Conservation (phyloP, 1,140 invertebrate species). For the Teleogryllus occipitalis region DNA sequence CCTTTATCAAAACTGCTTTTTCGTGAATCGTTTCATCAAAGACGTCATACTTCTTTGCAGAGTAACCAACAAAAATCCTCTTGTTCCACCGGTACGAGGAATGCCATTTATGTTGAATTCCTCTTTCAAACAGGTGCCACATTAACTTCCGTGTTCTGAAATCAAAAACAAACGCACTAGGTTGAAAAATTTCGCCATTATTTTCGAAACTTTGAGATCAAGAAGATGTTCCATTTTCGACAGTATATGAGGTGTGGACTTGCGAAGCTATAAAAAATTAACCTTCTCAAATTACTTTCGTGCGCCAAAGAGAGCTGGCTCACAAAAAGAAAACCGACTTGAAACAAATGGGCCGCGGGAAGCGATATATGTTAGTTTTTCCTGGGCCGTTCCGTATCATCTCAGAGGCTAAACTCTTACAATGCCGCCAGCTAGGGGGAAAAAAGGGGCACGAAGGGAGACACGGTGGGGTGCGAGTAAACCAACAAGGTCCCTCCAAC, state of each 20-base stretch:
- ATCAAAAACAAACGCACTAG: too few species aligned
- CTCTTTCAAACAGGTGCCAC: too few species aligned
- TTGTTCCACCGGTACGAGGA: too few species aligned
- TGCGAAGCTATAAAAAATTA: background rate
- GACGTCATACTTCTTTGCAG: too few species aligned
- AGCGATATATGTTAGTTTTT: background rate
- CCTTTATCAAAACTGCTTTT: too few species aligned
- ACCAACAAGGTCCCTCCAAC: background rate
- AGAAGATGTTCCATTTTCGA: background rate
- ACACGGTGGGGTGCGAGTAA: background rate
- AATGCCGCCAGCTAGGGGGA: background rate
- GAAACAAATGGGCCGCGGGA: background rate
- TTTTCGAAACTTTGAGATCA: background rate
- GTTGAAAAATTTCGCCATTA: background rate
- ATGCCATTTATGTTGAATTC: too few species aligned
- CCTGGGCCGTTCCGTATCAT: background rate
- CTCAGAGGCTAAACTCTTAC: background rate
- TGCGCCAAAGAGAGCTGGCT: background rate
- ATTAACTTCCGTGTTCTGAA: too few species aligned
- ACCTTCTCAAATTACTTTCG: slow-evolving; percentile 1
- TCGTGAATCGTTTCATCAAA: too few species aligned
- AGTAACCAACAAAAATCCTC: too few species aligned
- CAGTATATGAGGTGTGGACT: background rate
- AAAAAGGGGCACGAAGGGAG: background rate
- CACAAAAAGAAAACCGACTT: background rate